These are phyloP conservation scores for Baryphthengus martii DNA, from an alignment of 2,113 vertebrate species.

Conservation along the genomic window DNA sequence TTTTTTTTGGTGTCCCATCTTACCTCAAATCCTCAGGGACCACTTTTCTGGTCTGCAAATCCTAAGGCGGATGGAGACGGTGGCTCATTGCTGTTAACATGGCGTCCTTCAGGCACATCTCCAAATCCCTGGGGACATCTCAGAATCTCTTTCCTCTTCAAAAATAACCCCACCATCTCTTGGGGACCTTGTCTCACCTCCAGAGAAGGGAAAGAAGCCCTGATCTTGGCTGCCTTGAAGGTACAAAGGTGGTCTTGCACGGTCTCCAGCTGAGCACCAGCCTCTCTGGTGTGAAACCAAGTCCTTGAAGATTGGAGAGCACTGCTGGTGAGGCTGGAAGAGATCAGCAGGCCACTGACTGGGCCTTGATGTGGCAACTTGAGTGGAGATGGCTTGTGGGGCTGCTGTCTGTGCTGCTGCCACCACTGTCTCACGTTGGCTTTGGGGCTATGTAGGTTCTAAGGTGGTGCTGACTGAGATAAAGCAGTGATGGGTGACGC, in stretches of 20 bases:
- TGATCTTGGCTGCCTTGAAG: background rate
- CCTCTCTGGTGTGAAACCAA: background rate
- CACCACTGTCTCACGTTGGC: background rate
- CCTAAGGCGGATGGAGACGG: background rate
- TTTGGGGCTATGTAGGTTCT: accelerated
- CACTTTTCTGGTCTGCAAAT: background rate
- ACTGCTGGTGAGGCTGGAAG: background rate
- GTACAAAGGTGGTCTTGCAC: accelerated
- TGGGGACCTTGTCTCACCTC: background rate
- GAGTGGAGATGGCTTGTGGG: accelerated
- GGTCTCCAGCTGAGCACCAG: background rate
- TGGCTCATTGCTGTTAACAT: background rate
- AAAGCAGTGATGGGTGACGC: no score
- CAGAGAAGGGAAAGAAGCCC: background rate
- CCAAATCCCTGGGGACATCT: background rate
- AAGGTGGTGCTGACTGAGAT: no score
- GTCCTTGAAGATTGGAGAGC: no score
- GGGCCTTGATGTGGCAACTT: no score
- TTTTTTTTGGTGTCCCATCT: accelerated
- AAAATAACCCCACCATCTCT: background rate
- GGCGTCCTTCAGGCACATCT: background rate
- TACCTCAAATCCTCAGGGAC: background rate
- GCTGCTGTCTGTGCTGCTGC: no score
- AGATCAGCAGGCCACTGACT: no score
- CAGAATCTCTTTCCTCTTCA: background rate